Conservation (phyloP, 2,888 invertebrate species). For the Lepidonotus clava region DNA sequence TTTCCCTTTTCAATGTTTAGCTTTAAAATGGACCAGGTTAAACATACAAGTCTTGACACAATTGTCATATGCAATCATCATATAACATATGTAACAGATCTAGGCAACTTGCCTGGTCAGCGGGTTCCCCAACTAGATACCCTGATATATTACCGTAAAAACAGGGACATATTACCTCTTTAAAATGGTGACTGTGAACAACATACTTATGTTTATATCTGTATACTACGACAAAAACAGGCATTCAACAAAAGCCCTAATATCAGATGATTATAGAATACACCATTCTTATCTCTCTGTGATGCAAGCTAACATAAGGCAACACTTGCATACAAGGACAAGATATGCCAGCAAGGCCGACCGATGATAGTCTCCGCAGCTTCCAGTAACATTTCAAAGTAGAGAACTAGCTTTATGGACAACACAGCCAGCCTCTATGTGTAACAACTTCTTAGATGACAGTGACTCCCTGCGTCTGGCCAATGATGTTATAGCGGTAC, state of each 20-base stretch:
- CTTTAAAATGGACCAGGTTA: background rate
- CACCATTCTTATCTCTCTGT: background rate
- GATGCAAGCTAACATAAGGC: background rate
- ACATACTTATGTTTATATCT: background rate
- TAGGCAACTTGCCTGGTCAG: background rate
- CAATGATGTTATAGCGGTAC: constrained; percentile 53
- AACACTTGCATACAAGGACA: background rate
- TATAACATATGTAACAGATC: constrained; percentile 13
- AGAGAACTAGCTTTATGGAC: background rate
- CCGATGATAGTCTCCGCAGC: background rate
- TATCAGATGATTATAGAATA: background rate
- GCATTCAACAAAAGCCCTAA: background rate
- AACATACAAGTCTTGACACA: background rate
- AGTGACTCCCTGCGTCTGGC: constrained; percentile 51
- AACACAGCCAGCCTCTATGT: background rate
- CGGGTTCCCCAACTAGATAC: background rate
- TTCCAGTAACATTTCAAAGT: background rate
- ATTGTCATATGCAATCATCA: constrained; percentile 5
- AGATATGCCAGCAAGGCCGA: background rate
- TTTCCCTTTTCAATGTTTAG: too few relatives aligned
- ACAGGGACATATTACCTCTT: too few relatives aligned
- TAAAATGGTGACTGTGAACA: background rate
- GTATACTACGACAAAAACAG: background rate
- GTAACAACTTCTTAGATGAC: constrained; percentile 18
- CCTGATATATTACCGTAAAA: constrained; percentile 42